Evolutionary conservation across 2,797 vertebrate genomes (phyloP), one percentile per base, ranked within the genome.

Genomic region (Erithacus rubecula): DNA sequence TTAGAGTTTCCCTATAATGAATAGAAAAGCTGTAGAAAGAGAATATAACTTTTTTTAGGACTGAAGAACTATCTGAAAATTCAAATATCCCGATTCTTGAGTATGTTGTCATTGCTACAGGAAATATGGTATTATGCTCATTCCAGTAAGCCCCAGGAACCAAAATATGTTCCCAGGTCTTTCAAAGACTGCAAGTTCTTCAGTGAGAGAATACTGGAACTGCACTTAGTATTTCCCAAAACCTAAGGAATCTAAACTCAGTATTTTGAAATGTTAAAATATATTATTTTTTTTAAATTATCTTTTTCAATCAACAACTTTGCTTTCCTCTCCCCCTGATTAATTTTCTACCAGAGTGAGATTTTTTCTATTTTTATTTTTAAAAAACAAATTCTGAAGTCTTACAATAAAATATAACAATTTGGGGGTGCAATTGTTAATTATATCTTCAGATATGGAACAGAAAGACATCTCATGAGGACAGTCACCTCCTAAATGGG

Each of bases 221-320:
- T 41, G 23, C 13, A 34, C 7, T 59, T 76, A 29, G 8, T 39
- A n/a, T 53, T 58, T 84, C 20, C 19, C 13, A 34, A 41, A 55
- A 64, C 4, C 37, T 44, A 15, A 74, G 23, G 5, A 62, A 74
- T 29, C 43, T 34, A 53, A 86, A 6, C 1, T 30, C 29, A 29
- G 0, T 58, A 16, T 69, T 70, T 62, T 44, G 4, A 8, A 3
- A 9, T 41, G 67, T 78, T 19, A 36, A 74, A 62, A 44, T 1
- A 1, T 32, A 34, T 10, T 2, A 0, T 15, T 30, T 83, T 69
- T 78, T 71, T 67, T 55, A 4, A 30, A 30, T 44, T 0, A 20
- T 37, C 20, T 43, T 2, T 72, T 83, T 44, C 64, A 69, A 49
- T 49, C 26, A 56, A 62, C 4, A 55, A 3, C 6, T 56, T 80